Base-by-base conservation (phyloP, 2,888 invertebrate species). In the Yponomeuta sedellus region DNA sequence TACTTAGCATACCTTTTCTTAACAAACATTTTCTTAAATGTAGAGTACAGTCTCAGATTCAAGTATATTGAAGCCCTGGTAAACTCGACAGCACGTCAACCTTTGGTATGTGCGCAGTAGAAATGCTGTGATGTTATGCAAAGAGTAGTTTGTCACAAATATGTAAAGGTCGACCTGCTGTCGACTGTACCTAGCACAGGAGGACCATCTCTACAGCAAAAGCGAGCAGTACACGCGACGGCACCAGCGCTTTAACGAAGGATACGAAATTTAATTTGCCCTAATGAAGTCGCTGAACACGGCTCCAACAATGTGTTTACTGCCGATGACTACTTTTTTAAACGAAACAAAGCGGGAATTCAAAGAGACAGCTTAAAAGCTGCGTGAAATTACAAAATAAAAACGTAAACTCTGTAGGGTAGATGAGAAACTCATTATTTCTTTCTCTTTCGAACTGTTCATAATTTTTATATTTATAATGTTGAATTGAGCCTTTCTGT, bases 261-360 rank as follows among this genome's bases (percentile, higher is more conserved):
- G 68, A 68, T 68, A 68, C 69, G 66, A 75, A 77, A 78, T 76
- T 77, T 75, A 75, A 77, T 79, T 77, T 77, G 74, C 75, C 69
- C 74, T 80, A 79, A 82, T 79, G 78, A 82, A 79, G 78, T 77
- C 75, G 71, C 73, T 68, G 71, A 71, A 71, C 69, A 66, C 66
- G 66, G 67, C 40, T 67, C 72, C 69, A 74, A 76, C 74, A 75
- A 71, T 74, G 71, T 74, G 73, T 73, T 75, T 74, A 72, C 73
- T 71, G 69, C 64, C 74, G 69, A 76, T 75, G 78, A 77, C 74
- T 74, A 72, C 71, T 75, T 74, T 74, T 75, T 78, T 77, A 73
- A 68, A 66, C 40, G 68, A 71, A 72, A 72, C 63, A 63, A 63
- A 44, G 61, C 74, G 70, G 71, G 68, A 75, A 76, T 77, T 77